Evolutionary conservation across 2,888 invertebrate species (phyloP).

Genomic region (Tachina fera): DNA sequence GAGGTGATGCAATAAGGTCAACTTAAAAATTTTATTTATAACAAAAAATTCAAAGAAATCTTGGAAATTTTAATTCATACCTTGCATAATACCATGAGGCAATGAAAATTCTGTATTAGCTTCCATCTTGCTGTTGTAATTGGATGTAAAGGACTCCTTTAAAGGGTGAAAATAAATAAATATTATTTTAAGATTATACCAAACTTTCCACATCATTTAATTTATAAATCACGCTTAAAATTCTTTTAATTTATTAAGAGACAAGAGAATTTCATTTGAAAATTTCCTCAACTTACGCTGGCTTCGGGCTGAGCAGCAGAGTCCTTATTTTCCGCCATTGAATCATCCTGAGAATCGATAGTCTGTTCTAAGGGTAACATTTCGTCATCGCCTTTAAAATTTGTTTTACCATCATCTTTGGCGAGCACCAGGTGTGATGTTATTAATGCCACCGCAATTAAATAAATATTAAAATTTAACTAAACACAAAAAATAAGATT

Average conservation of each 20-base stretch:
- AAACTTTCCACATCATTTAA: not conserved
- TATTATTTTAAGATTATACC: not conserved
- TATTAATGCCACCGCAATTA: constrained; percentile 43
- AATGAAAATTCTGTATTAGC: constrained; percentile 42
- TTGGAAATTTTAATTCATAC: constrained; percentile 63
- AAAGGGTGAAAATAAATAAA: too few relatives aligned
- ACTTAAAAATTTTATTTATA: constrained; percentile 46
- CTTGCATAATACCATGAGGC: constrained; percentile 29
- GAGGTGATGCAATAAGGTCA: constrained; percentile 23
- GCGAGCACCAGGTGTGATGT: not conserved
- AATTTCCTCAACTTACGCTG: constrained; percentile 35
- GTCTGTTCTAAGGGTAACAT: constrained; percentile 12
- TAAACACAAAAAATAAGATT: constrained; percentile 19
- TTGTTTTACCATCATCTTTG: not conserved
- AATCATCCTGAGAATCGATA: not conserved
- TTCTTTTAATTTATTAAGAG: too few relatives aligned
- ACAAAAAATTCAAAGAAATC: constrained; percentile 6
- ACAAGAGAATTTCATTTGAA: not conserved
- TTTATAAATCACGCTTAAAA: not conserved
- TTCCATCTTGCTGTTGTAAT: constrained; percentile 38
- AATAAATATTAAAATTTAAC: constrained; percentile 55
- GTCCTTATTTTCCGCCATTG: not conserved
- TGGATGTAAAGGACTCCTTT: constrained; percentile 73
- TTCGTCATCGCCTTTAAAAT: constrained; percentile 25
- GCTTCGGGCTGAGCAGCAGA: not conserved